These are phyloP conservation scores for Elegia similella DNA, from an alignment of 2,888 invertebrate species.

Conservation along the genomic window DNA sequence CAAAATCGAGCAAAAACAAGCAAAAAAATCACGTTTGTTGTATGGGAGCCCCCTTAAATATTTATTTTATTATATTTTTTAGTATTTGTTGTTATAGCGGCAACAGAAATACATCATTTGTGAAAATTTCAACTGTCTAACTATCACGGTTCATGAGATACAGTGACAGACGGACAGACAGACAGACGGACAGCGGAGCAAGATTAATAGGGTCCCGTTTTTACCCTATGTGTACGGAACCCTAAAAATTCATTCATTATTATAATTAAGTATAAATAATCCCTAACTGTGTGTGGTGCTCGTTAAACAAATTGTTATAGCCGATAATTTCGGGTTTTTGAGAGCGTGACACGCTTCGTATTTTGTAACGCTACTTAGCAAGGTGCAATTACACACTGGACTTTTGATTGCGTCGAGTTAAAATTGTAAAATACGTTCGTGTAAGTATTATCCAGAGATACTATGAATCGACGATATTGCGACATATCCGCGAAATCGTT, in stretches of 20 bases:
- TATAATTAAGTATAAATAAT: background rate
- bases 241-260: background rate
- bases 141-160: no score
- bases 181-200: no score
- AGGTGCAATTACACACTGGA: constrained; percentile 24
- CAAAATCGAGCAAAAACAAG: no score
- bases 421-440: constrained; percentile 15
- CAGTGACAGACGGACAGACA: no score
- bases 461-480: constrained; percentile 32
- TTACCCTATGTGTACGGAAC: no score
- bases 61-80: no score
- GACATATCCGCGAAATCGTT: constrained; percentile 53
- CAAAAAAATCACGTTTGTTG: no score
- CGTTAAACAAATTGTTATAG: constrained; percentile 5
- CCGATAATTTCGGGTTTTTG: constrained; percentile 38
- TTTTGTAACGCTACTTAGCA: constrained; percentile 41
- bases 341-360: constrained; percentile 50
- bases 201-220: no score
- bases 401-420: constrained; percentile 20
- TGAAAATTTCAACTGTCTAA: no score
- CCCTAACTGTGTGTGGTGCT: background rate
- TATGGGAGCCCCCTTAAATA: no score
- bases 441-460: constrained; percentile 25
- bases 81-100: no score
- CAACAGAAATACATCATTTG: no score